These are phyloP conservation scores for Napeogenes inachia DNA, from an alignment of 2,888 invertebrate genomes.

Conservation along the genomic window DNA sequence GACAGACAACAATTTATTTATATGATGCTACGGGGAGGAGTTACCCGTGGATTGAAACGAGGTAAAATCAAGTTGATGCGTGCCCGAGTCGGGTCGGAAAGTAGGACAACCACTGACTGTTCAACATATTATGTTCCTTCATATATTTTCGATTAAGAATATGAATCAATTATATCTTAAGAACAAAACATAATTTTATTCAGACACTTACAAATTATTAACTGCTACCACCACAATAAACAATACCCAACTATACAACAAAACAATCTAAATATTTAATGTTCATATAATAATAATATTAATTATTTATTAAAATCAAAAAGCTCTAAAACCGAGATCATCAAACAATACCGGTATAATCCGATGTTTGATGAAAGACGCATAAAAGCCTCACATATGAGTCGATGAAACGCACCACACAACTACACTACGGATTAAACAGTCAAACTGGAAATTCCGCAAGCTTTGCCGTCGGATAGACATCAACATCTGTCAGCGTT, in stretches of 20 bases:
- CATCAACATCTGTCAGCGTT: slow-evolving; percentile 55
- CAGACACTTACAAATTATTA: no score
- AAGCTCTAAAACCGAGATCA: neutral
- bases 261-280: no score
- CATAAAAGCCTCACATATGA: slow-evolving; percentile 32
- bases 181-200: no score
- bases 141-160: no score
- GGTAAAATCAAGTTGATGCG: slow-evolving; percentile 72
- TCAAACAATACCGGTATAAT: slow-evolving; percentile 13
- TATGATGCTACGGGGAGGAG: slow-evolving; percentile 74
- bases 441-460: slow-evolving; percentile 54
- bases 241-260: no score
- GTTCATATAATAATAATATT: neutral
- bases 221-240: no score
- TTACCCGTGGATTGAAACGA: slow-evolving; percentile 65
- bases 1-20: slow-evolving; percentile 76
- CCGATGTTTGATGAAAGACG: slow-evolving; percentile 24
- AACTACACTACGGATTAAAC: slow-evolving; percentile 50
- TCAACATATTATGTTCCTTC: neutral
- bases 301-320: neutral
- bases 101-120: neutral
- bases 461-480: slow-evolving; percentile 48
- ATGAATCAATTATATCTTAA: no score
- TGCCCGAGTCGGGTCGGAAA: slow-evolving; percentile 36
- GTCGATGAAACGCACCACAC: slow-evolving; percentile 42